Conservation (phyloP, 2,113 vertebrate species). For the Oplegnathus fasciatus region DNA sequence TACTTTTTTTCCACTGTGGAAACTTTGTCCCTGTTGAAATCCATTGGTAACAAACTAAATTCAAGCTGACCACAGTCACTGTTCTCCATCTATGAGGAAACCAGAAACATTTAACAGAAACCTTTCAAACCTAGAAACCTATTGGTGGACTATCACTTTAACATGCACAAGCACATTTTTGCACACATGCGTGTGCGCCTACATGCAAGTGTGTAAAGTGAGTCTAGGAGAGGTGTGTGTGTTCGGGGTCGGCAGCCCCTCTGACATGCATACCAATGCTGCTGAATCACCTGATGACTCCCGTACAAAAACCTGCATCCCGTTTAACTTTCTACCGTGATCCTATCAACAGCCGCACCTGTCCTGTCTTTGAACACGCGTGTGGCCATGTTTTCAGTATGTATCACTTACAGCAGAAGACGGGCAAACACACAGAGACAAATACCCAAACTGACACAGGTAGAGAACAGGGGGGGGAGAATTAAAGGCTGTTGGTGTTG, state of each 20-base stretch:
- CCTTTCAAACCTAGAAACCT: background rate
- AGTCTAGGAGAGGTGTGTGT: background rate
- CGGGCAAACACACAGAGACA: conserved; percentile 12
- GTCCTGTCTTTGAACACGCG: conserved; percentile 35
- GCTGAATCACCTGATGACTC: conserved; percentile 70
- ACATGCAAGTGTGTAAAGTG: background rate
- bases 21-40: no score
- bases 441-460: background rate
- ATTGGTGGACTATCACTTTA: background rate
- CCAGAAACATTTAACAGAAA: background rate
- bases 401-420: conserved; percentile 31
- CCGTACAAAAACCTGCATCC: background rate
- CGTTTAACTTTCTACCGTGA: background rate
- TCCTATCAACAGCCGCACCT: conserved; percentile 33
- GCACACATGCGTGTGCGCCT: background rate
- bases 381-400: conserved; percentile 34
- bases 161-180: background rate
- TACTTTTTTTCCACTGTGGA: no score
- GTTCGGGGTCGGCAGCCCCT: background rate
- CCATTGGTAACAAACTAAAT: background rate
- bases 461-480: background rate
- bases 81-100: background rate
- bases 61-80: background rate
- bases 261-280: conserved; percentile 32
- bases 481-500: conserved; percentile 26